A percentile compares a stretch with the other conserved stretches of the same genome.
Evolutionary conservation across 2,888 invertebrate species (phyloP).

Genomic region (Lissocephala sabroskyi): DNA sequence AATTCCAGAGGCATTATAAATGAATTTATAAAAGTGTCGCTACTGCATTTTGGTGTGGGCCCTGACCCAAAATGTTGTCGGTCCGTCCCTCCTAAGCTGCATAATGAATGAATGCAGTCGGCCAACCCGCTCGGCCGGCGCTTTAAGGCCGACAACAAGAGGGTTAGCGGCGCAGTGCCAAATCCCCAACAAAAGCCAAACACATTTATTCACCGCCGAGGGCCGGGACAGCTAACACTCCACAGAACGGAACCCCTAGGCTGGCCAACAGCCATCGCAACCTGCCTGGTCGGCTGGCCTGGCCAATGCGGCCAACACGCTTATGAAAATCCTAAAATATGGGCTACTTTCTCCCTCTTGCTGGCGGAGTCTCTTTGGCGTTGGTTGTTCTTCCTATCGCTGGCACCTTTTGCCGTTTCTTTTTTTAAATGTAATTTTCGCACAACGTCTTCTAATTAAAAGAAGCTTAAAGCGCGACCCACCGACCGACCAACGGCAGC

Average conservation of each 20-base stretch:
- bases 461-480: conserved; percentile 58
- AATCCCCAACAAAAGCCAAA: conserved; percentile 49
- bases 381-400: conserved; percentile 15
- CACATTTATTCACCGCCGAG: conserved; percentile 44
- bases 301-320: conserved; percentile 2
- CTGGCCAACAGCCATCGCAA: not conserved
- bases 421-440: conserved; percentile 61
- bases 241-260: not conserved
- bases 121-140: no score
- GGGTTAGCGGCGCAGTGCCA: not conserved
- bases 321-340: conserved; percentile 59
- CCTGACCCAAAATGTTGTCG: no score
- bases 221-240: not conserved
- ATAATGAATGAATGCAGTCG: conserved; percentile 60
- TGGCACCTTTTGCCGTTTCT: no score
- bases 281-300: not conserved
- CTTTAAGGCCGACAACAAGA: conserved; percentile 15
- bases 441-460: conserved; percentile 64
- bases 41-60: conserved; percentile 23
- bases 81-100: conserved; percentile 54
- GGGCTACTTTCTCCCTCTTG: conserved; percentile 26
- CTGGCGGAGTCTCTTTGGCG: no score
- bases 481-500: conserved; percentile 36
- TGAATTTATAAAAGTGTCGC: conserved; percentile 8
- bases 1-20: not conserved